A percentile compares a stretch with the other conserved stretches of the same genome.
These are phyloP conservation scores for Prionailurus bengalensis DNA, from an alignment of 2,113 vertebrate genomes.

Conservation along the genomic window DNA sequence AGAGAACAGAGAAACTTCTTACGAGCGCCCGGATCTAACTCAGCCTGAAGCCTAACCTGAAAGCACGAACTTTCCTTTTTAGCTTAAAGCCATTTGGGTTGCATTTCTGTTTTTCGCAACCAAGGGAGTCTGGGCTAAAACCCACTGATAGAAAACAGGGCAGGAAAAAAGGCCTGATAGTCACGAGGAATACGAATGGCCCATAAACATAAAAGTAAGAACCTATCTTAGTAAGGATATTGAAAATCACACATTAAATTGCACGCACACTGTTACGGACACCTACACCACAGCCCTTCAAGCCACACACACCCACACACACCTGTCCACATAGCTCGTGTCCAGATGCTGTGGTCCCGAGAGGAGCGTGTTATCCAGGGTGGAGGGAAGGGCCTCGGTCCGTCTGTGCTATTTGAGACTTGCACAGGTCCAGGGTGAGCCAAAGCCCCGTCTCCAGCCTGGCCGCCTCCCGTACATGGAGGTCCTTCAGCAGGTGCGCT, in stretches of 20 bases:
- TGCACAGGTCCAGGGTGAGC: no score
- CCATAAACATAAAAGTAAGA: background rate
- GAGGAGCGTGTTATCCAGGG: no score
- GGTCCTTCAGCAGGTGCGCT: no score
- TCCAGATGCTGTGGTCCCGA: no score
- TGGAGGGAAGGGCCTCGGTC: no score
- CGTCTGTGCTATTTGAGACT: no score
- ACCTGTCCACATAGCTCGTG: background rate
- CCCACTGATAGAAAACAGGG: background rate
- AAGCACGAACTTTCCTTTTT: background rate
- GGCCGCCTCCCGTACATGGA: no score
- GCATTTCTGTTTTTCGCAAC: background rate
- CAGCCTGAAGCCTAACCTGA: background rate
- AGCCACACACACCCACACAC: background rate
- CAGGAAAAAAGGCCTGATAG: background rate
- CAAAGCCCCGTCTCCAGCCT: no score
- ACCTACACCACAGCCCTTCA: background rate
- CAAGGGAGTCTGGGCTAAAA: background rate
- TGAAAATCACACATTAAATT: background rate
- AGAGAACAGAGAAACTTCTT: fast-evolving
- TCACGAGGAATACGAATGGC: background rate
- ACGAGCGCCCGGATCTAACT: fast-evolving
- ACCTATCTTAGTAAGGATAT: background rate
- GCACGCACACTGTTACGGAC: background rate
- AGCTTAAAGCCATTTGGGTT: background rate